A percentile compares a stretch with the other conserved stretches of the same genome.
Evolutionary conservation across 2,113 vertebrate species (phyloP).

Genomic region (Sturnira hondurensis): DNA sequence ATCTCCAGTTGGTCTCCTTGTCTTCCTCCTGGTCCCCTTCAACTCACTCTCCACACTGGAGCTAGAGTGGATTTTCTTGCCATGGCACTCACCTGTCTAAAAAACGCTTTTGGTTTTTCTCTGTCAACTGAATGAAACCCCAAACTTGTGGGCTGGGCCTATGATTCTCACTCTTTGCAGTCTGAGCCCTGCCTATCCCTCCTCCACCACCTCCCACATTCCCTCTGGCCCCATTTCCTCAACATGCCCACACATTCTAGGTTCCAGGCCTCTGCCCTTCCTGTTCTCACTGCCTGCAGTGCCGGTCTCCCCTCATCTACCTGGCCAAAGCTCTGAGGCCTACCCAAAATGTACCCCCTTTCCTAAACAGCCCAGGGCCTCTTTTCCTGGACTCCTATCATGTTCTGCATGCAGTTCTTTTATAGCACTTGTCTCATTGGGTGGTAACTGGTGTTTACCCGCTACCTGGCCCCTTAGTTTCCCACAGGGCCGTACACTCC

Average conservation of each 20-base stretch:
- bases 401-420: neutral
- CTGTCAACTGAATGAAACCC: constrained; percentile 4
- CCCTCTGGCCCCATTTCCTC: neutral
- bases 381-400: neutral
- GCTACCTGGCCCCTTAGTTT: neutral
- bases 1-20: neutral
- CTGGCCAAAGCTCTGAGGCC: neutral
- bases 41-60: neutral
- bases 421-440: neutral
- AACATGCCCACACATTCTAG: too few species aligned
- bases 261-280: neutral
- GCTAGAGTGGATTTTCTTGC: neutral
- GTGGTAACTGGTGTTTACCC: neutral
- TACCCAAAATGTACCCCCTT: neutral
- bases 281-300: neutral
- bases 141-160: neutral
- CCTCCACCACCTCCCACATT: neutral
- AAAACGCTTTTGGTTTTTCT: neutral
- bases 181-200: neutral
- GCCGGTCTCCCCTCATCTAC: neutral
- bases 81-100: neutral
- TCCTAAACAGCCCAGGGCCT: neutral
- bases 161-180: neutral
- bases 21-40: neutral
- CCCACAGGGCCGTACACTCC: neutral